These are phyloP conservation scores for Rostratula benghalensis DNA, from an alignment of 2,113 vertebrate genomes.

Conservation along the genomic window DNA sequence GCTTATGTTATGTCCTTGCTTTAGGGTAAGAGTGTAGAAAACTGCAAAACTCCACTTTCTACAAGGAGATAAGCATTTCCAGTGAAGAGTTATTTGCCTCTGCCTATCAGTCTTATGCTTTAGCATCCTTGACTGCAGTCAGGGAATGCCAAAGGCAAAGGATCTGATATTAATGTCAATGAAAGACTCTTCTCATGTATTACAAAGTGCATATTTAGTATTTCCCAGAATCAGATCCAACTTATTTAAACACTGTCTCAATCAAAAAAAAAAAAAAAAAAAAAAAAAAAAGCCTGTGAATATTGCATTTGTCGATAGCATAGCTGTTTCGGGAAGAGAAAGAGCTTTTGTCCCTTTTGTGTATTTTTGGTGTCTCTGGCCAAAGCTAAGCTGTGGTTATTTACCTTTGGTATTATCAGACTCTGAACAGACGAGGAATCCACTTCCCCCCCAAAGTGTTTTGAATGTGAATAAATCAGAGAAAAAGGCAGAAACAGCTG, in stretches of 20 bases:
- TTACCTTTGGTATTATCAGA: not conserved
- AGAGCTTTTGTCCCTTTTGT: not conserved
- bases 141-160: not conserved
- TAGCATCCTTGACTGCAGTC: not conserved
- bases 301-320: not conserved
- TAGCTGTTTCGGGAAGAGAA: not conserved
- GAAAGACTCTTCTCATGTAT: not conserved
- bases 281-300: not conserved
- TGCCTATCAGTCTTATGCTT: not conserved
- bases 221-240: not conserved
- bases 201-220: not conserved
- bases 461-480: not conserved
- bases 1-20: not conserved
- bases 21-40: not conserved
- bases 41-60: not conserved
- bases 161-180: not conserved
- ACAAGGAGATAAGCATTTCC: not conserved
- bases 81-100: not conserved
- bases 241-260: not conserved
- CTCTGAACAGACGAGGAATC: not conserved
- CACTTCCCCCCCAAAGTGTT: not conserved
- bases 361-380: not conserved
- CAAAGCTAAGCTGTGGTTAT: not conserved
- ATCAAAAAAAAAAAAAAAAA: too few relatives aligned
- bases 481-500: constrained; percentile 14